Conservation (phyloP, 2,113 vertebrate genomes). For the Eudyptes chrysolophus region DNA sequence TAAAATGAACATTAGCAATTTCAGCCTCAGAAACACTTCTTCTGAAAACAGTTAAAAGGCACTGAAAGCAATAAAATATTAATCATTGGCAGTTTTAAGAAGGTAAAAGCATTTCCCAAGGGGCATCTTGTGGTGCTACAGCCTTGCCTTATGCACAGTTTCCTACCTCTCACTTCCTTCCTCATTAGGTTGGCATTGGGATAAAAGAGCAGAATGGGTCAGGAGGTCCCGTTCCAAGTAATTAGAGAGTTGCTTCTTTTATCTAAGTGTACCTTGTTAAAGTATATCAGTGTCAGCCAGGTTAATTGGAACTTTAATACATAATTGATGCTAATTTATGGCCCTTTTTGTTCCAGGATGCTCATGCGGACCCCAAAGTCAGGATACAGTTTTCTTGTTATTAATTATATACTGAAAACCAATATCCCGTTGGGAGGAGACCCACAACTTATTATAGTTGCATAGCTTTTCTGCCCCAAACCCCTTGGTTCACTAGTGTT, state of each 20-base stretch:
- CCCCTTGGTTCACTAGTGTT: background rate
- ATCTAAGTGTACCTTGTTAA: constrained; percentile 84
- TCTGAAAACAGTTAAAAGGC: constrained; percentile 54
- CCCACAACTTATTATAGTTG: constrained; percentile 58
- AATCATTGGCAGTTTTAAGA: constrained; percentile 49
- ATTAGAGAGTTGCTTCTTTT: constrained; percentile 86
- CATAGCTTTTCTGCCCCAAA: constrained; percentile 3
- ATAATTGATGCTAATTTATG: constrained; percentile 90
- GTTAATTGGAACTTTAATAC: constrained; percentile 88
- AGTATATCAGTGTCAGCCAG: constrained; percentile 86
- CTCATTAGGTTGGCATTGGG: constrained; percentile 76
- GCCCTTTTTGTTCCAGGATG: constrained; percentile 80
- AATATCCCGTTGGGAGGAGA: constrained; percentile 73
- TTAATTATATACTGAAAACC: constrained; percentile 83
- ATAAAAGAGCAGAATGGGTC: constrained; percentile 82
- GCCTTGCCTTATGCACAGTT: constrained; percentile 49
- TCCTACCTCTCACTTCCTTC: constrained; percentile 73
- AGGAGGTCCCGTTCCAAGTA: constrained; percentile 82
- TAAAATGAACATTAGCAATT: constrained; percentile 29
- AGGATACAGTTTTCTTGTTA: constrained; percentile 83
- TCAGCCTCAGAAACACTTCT: constrained; percentile 30
- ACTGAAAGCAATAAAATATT: constrained; percentile 50
- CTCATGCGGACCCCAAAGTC: constrained; percentile 77
- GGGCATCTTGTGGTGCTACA: constrained; percentile 44
- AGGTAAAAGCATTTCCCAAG: constrained; percentile 44